A percentile compares a stretch with the other conserved stretches of the same genome.
Conservation (phyloP, 2,797 vertebrate species). For the Myripristis jacobus region DNA sequence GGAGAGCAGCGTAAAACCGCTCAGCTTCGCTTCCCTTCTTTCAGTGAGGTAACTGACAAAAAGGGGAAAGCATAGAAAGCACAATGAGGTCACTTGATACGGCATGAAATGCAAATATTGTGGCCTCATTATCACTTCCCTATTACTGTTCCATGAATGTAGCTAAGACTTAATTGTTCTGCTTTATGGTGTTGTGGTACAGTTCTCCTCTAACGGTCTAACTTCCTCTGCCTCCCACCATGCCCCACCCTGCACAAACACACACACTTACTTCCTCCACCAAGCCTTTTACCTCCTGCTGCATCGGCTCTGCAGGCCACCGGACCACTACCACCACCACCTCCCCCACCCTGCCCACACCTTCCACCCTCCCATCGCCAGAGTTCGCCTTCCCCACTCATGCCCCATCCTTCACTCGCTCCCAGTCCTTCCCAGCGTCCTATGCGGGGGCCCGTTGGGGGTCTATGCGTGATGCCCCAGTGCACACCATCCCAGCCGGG, state of each 20-base stretch:
- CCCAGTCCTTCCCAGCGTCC: constrained; percentile 93
- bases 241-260: background rate
- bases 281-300: constrained; percentile 97
- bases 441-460: constrained; percentile 79
- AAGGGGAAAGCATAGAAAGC: background rate
- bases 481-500: constrained; percentile 91
- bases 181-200: background rate
- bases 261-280: background rate
- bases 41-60: constrained; percentile 87
- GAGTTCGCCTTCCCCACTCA: constrained; percentile 83
- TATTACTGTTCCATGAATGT: background rate
- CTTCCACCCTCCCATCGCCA: constrained; percentile 49
- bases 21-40: constrained; percentile 91
- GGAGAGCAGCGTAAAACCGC: constrained; percentile 86
- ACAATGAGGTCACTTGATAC: background rate
- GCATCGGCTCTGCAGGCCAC: constrained; percentile 95
- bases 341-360: constrained; percentile 75
- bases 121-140: background rate
- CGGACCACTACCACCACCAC: constrained; percentile 91
- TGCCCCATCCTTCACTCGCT: constrained; percentile 84
- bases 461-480: constrained; percentile 75
- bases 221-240: constrained; percentile 19
- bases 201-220: constrained; percentile 26
- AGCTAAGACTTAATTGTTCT: background rate
- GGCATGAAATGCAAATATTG: background rate